These are phyloP conservation scores for Caerostris darwini DNA, from an alignment of 1,140 invertebrate genomes.

Conservation along the genomic window DNA sequence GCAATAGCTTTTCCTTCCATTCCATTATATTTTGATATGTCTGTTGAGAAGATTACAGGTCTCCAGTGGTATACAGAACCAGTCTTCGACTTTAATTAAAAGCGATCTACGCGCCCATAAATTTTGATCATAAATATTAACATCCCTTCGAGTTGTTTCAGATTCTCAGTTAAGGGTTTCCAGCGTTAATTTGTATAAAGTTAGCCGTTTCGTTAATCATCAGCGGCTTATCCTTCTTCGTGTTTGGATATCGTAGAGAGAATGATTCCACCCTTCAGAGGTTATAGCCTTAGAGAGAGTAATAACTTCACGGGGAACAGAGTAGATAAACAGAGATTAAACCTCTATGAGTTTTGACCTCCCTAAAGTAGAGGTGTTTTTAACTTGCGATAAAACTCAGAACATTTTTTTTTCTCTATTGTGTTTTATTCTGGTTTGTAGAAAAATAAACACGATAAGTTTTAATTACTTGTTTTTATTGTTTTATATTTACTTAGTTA, in stretches of 20 bases:
- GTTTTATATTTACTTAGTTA: too few relatives aligned
- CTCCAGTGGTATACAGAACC: background rate
- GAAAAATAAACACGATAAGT: too few relatives aligned
- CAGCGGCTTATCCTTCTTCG: background rate
- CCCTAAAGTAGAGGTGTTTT: too few relatives aligned
- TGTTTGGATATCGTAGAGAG: conserved; percentile 7
- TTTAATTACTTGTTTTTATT: too few relatives aligned
- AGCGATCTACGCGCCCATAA: conserved; percentile 46
- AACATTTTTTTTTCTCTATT: too few relatives aligned
- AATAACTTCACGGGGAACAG: conserved; percentile 10
- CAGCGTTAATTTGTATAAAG: conserved; percentile 62
- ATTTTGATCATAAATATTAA: conserved; percentile 63
- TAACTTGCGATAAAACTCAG: too few relatives aligned
- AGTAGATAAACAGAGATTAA: conserved; percentile 18
- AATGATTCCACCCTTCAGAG: background rate
- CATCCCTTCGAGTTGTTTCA: conserved; percentile 1
- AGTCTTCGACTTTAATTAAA: conserved; percentile 62
- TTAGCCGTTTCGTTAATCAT: conserved; percentile 62
- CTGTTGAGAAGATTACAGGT: conserved; percentile 26
- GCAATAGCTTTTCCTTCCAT: background rate
- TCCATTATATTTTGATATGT: conserved; percentile 22
- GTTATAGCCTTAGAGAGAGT: background rate
- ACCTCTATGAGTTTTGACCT: background rate
- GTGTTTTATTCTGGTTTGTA: too few relatives aligned
- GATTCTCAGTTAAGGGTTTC: background rate